phyloP scores from a whole-genome alignment of 2,888 invertebrate genomes.

The Myopa tessellatipennis region DNA sequence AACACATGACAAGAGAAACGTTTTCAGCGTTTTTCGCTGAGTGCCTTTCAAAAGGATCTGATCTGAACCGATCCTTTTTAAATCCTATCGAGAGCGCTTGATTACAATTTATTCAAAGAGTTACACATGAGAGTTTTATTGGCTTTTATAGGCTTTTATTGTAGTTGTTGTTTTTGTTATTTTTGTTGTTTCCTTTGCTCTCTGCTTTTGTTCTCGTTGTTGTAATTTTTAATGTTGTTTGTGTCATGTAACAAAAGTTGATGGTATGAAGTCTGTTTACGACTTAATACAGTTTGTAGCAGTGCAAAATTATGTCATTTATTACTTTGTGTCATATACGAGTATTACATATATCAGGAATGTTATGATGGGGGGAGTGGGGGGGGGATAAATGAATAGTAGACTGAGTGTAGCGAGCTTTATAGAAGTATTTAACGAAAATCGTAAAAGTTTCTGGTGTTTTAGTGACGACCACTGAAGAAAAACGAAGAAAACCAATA shows the following conservation, averaged over 20 bases:
- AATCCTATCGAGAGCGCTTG: neutral
- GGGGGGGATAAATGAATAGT: no score
- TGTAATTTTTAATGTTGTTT: neutral
- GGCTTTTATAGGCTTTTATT: neutral
- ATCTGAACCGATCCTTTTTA: neutral
- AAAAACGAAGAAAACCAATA: no score
- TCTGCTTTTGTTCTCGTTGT: neutral
- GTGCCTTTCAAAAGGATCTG: neutral
- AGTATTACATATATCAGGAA: no score
- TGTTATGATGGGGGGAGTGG: no score
- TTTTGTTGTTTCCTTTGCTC: no score
- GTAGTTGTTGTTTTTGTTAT: slow-evolving; percentile 5
- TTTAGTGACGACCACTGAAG: no score
- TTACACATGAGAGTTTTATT: neutral
- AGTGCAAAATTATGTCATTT: no score
- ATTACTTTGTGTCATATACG: no score
- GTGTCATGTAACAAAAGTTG: neutral
- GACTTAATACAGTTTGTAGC: neutral
- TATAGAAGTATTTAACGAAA: no score
- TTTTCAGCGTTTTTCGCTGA: neutral
- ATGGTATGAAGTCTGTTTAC: neutral
- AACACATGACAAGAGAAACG: neutral
- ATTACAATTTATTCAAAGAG: slow-evolving; percentile 2
- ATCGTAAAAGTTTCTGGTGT: no score
- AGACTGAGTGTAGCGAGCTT: no score